Percentiles rank a stretch among this genome's conserved stretches.
Conservation (phyloP, 2,797 vertebrate genomes). For the Fistularia tabacaria region DNA sequence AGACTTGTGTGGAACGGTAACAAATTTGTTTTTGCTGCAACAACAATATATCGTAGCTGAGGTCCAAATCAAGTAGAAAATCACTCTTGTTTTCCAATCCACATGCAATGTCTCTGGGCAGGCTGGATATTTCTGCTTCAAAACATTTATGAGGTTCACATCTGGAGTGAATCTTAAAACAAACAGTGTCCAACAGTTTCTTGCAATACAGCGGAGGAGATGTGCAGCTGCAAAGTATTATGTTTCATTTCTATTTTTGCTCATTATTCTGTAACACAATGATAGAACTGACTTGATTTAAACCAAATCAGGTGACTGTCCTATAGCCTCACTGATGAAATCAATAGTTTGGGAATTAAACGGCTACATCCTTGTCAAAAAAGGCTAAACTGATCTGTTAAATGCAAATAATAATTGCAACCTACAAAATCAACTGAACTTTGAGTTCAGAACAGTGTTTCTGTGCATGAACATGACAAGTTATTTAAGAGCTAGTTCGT, state of each 20-base stretch:
- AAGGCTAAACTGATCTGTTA: too few relatives aligned
- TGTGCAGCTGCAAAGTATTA: constrained; percentile 25
- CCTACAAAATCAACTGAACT: too few relatives aligned
- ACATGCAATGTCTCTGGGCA: constrained; percentile 19
- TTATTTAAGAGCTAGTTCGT: too few relatives aligned
- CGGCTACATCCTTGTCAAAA: too few relatives aligned
- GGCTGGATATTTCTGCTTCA: constrained; percentile 44
- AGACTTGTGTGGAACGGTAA: constrained; percentile 51
- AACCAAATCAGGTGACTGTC: too few relatives aligned
- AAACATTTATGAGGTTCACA: constrained; percentile 47
- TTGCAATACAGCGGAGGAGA: constrained; percentile 15
- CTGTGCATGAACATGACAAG: too few relatives aligned
- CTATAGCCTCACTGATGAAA: too few relatives aligned
- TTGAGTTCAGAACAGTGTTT: too few relatives aligned
- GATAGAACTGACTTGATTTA: too few relatives aligned
- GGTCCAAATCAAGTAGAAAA: constrained; percentile 44
- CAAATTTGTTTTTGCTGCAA: constrained; percentile 1
- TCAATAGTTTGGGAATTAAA: too few relatives aligned
- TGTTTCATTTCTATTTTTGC: constrained; percentile 17
- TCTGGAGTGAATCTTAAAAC: constrained; percentile 58
- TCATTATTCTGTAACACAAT: too few relatives aligned
- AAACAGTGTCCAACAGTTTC: constrained; percentile 34
- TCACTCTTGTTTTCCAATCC: constrained; percentile 56
- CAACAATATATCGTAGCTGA: constrained; percentile 9
- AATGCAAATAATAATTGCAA: too few relatives aligned